Base-by-base conservation (phyloP, 2,888 invertebrate genomes). In the Drosophila helvetica region DNA sequence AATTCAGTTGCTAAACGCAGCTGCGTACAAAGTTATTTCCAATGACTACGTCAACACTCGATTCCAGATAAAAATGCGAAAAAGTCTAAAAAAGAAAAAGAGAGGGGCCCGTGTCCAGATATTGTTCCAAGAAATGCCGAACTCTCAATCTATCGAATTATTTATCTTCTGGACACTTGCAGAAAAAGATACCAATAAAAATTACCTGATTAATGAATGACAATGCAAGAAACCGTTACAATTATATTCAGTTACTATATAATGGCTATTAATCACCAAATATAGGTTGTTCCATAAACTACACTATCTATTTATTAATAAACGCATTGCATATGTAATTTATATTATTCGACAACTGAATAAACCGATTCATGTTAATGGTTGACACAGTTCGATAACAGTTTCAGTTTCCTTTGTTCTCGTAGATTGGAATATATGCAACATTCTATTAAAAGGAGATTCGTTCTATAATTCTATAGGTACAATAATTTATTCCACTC, bases 11-110 rank as follows among this genome's bases (percentile, higher is more conserved):
- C 53, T 58, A 66, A 48, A 42, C 52, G 53, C 68, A 56, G 65
- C 67, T 68, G 68, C 66, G 66, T 58, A 38, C 66, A 42, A 55
- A 64, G 58, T 68, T 66, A 66, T 53, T 66, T 66, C 42, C 57
- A 66, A 57, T 58, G 48, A 59, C 67, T 69, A 50, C 67, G 67
- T 54, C 68, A 68, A 68, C 66, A 57, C 17, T 33, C 33, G 65
- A 25, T 66, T 66, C 65, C 65, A 45, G 55, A 66, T 54, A 64
- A 65, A 63, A 48, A 19, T 17, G 47, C 22, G 33, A 30, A 65
- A 65, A 53, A 63, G 64, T 48, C 64, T 53, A 30, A 42, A 62
- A 52, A 15, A 63, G 38, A 53, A 30, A 53, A 47, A 27, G 53
- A n/a, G 10, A 33, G 30, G 33, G 30, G 43, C 54, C 25, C 54